Conservation (phyloP, 2,888 invertebrate genomes). For the Agonopterix heracliana region DNA sequence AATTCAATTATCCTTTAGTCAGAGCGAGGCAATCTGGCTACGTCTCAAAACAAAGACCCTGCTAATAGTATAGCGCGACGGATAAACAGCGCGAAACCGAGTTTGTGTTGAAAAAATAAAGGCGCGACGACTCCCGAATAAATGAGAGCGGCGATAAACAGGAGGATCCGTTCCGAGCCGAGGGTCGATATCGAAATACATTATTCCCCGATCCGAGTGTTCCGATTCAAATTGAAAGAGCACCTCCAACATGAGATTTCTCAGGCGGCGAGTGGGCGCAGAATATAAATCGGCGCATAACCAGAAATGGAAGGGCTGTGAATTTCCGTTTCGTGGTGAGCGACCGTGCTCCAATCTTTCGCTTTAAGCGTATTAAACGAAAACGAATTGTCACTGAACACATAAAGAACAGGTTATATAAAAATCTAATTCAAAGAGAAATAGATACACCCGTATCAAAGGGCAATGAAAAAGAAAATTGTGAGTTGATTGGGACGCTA, state of each 20-base stretch:
- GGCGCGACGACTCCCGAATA: constrained; percentile 73
- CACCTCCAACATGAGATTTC: constrained; percentile 76
- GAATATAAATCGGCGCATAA: constrained; percentile 76
- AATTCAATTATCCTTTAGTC: constrained; percentile 63
- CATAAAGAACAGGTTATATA: not conserved
- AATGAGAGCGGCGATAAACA: constrained; percentile 75
- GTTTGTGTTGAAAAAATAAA: constrained; percentile 72
- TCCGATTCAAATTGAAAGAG: constrained; percentile 77
- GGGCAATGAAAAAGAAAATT: constrained; percentile 35
- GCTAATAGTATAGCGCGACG: constrained; percentile 63
- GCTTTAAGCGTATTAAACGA: constrained; percentile 32
- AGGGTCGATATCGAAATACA: constrained; percentile 76
- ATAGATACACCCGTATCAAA: constrained; percentile 10
- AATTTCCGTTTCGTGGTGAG: constrained; percentile 66
- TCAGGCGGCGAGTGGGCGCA: constrained; percentile 74
- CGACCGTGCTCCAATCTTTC: constrained; percentile 36
- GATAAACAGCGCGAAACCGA: constrained; percentile 66
- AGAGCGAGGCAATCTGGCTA: constrained; percentile 54
- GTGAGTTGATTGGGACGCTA: constrained; percentile 38
- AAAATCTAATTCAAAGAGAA: constrained; percentile 3
- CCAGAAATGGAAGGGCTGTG: constrained; percentile 71
- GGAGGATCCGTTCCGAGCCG: constrained; percentile 69
- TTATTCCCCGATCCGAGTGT: constrained; percentile 76
- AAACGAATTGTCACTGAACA: constrained; percentile 9
- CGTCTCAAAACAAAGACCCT: constrained; percentile 64